Conservation (phyloP, 2,888 invertebrate species). For the Saturnia pavonia region DNA sequence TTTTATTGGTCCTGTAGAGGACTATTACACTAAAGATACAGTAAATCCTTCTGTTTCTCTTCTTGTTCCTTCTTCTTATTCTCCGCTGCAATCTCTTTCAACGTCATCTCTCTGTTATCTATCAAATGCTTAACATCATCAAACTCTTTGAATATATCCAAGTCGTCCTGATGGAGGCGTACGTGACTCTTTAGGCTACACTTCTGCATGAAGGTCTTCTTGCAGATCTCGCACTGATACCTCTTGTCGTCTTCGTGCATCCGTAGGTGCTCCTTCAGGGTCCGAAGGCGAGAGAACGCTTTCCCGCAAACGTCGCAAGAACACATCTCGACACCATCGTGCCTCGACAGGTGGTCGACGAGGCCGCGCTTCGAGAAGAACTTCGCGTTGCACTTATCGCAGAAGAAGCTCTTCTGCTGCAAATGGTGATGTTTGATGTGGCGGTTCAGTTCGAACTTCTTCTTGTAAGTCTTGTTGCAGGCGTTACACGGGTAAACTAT, state of each 20-base stretch:
- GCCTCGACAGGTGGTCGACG: constrained; percentile 62
- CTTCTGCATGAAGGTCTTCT: constrained; percentile 72
- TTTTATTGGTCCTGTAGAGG: not conserved
- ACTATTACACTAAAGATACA: constrained; percentile 36
- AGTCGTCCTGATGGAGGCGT: constrained; percentile 68
- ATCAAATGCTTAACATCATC: constrained; percentile 75
- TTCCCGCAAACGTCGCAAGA: constrained; percentile 69
- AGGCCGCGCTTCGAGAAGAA: constrained; percentile 73
- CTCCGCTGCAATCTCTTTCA: constrained; percentile 72
- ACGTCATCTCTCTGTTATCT: constrained; percentile 69
- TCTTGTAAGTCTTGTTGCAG: constrained; percentile 71
- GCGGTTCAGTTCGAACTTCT: constrained; percentile 70
- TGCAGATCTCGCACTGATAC: constrained; percentile 70
- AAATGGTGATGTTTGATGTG: constrained; percentile 74
- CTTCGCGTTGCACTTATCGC: constrained; percentile 70
- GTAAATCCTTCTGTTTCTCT: constrained; percentile 45
- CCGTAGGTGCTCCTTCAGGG: constrained; percentile 65
- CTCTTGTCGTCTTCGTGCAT: constrained; percentile 64
- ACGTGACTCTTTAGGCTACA: constrained; percentile 71
- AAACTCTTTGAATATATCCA: constrained; percentile 76
- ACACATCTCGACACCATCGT: constrained; percentile 58
- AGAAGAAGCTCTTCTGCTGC: constrained; percentile 66
- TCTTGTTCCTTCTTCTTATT: constrained; percentile 57
- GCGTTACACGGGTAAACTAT: constrained; percentile 70
- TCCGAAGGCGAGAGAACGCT: constrained; percentile 56